Percentiles rank a stretch among this genome's conserved stretches.
Evolutionary conservation across 2,888 invertebrate species (phyloP).

Genomic region (Tetranychus truncatus): DNA sequence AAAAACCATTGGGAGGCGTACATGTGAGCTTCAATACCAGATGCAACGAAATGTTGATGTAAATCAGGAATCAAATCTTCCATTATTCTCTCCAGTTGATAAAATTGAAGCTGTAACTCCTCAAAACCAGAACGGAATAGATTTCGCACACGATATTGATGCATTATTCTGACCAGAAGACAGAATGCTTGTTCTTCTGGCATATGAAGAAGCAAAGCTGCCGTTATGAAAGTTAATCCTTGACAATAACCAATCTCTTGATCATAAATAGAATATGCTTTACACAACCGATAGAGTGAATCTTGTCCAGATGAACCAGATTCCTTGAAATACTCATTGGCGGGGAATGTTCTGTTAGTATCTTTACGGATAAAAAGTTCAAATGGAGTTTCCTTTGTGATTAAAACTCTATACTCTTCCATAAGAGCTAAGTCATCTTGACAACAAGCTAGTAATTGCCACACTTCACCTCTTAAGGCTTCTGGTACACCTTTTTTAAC

Average conservation of each 20-base stretch:
- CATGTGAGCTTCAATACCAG: constrained; percentile 90
- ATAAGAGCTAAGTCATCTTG: constrained; percentile 57
- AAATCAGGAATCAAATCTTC: constrained; percentile 42
- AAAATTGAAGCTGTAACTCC: constrained; percentile 76
- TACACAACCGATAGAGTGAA: constrained; percentile 78
- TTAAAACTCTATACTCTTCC: constrained; percentile 75
- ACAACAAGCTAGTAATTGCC: constrained; percentile 81
- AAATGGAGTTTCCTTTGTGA: constrained; percentile 82
- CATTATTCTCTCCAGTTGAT: constrained; percentile 80
- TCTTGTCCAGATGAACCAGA: constrained; percentile 75
- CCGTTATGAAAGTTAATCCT: constrained; percentile 90
- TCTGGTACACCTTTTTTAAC: constrained; percentile 77
- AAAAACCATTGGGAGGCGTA: constrained; percentile 99
- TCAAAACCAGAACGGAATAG: constrained; percentile 93
- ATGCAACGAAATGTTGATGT: constrained; percentile 39
- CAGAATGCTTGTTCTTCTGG: constrained; percentile 99
- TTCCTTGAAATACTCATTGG: constrained; percentile 92
- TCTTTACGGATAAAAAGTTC: constrained; percentile 89
- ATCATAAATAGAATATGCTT: constrained; percentile 89
- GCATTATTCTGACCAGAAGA: constrained; percentile 88
- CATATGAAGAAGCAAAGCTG: constrained; percentile 89
- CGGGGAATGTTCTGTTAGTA: constrained; percentile 94
- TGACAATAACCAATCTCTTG: constrained; percentile 97
- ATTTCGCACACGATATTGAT: constrained; percentile 78
- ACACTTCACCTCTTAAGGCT: constrained; percentile 85